phyloP scores from a whole-genome alignment of 2,113 vertebrate genomes.

The Oriolus oriolus region DNA sequence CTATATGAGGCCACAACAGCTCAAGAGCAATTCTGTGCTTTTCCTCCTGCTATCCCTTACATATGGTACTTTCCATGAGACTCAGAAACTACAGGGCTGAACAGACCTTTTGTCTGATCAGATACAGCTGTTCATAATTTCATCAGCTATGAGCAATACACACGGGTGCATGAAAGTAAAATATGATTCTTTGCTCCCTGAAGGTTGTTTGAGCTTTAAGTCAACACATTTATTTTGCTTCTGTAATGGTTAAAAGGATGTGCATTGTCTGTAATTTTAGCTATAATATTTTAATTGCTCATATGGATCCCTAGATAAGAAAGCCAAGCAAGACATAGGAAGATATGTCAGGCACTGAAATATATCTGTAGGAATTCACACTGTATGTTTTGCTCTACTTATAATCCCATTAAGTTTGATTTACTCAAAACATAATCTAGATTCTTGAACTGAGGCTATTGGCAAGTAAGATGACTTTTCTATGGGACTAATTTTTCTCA shows the following conservation, averaged over 20 bases:
- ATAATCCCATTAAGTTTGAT: background rate
- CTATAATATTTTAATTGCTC: background rate
- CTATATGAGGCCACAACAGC: background rate
- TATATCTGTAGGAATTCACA: background rate
- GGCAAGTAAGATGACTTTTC: background rate
- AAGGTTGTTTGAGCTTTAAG: background rate
- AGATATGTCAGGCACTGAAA: background rate
- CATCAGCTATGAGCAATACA: background rate
- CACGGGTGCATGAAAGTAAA: background rate
- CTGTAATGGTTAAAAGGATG: background rate
- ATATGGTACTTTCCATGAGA: background rate
- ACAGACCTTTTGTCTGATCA: background rate
- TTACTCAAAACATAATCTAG: background rate
- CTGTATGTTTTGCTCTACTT: background rate
- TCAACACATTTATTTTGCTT: background rate
- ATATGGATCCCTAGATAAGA: background rate
- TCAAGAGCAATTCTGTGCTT: background rate
- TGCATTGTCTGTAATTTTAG: background rate
- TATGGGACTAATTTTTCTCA: background rate
- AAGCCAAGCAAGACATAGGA: background rate
- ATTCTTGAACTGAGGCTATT: background rate
- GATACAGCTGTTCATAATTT: background rate
- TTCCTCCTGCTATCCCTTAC: background rate
- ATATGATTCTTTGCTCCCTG: background rate
- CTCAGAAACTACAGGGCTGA: background rate